Evolutionary conservation across 1,140 invertebrate genomes (phyloP), one percentile per base, ranked within the genome.

Genomic region (Cyclargus thomasi): DNA sequence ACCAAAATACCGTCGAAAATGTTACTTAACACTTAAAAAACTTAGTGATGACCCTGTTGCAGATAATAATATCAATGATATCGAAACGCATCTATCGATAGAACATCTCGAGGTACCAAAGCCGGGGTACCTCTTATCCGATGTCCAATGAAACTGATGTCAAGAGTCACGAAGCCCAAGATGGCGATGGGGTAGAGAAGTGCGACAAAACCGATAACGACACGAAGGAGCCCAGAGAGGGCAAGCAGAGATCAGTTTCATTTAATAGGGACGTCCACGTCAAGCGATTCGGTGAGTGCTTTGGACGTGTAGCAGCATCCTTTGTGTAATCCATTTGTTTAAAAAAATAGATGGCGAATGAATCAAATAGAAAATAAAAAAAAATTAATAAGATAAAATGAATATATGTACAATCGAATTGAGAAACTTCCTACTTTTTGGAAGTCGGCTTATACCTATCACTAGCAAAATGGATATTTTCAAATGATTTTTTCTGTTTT

Each of bases 191-290:
- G 74, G 73, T 85, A 84, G 76, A 73, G 67, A 78, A 76, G 67
- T 72, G 72, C 71, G 78, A 83, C 71, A 72, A 76, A 71, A 62
- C 62, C 75, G 76, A 80, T 74, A 81, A 62, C 77, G 83, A 85
- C 78, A 71, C 84, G 70, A 87, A 88, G 77, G 85, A 86, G 77
- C 70, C 76, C 62, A 88, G 87, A 82, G 83, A 85, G 71, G 77
- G 74, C 22, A 90, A 91, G 76, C 80, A 79, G 67, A 82, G 87
- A 81, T 83, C 82, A 77, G 96, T 97, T 77, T 96, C 95, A 78
- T 97, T 97, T 92, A 96, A 97, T 92, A 93, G 95, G 83, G 95
- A 96, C 93, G 95, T 97, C 75, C 95, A 96, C 90, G 94, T 97
- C 77, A 96, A 97, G 90, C 92, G 95, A 92, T 96, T 96, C 88